phyloP scores from a whole-genome alignment of 2,797 vertebrate species.

The Gastrophryne carolinensis region DNA sequence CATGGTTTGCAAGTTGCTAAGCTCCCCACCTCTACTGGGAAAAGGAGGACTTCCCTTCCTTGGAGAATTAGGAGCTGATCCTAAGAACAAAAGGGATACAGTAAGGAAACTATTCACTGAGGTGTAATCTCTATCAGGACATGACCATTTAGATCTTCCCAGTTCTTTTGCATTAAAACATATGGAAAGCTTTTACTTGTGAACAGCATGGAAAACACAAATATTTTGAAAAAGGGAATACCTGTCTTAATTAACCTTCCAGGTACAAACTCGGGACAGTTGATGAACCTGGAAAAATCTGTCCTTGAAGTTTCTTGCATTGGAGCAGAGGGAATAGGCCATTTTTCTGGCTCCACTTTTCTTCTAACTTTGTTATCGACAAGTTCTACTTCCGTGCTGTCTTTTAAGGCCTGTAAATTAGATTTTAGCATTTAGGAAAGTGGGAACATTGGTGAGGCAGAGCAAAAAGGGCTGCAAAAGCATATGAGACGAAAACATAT shows the following conservation, averaged over 20 bases:
- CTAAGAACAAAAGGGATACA: constrained; percentile 55
- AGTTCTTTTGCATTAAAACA: too few species aligned
- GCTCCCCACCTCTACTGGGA: constrained; percentile 63
- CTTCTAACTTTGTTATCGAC: constrained; percentile 85
- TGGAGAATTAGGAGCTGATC: constrained; percentile 72
- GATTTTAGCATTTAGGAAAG: too few species aligned
- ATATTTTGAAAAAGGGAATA: too few species aligned
- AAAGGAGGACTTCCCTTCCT: constrained; percentile 62
- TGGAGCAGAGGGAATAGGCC: constrained; percentile 83
- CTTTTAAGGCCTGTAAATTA: constrained; percentile 81
- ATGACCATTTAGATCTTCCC: too few species aligned
- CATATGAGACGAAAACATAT: too few species aligned
- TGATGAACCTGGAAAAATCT: constrained; percentile 86
- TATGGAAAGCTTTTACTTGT: too few species aligned
- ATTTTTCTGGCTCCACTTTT: constrained; percentile 86
- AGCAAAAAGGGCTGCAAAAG: too few species aligned
- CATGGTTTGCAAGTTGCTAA: constrained; percentile 62
- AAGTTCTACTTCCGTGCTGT: constrained; percentile 88
- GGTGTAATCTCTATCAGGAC: too few species aligned
- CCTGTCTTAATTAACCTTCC: constrained; percentile 79
- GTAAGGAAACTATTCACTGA: too few species aligned
- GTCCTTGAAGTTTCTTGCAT: constrained; percentile 73
- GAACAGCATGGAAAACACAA: too few species aligned
- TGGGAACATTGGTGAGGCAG: too few species aligned
- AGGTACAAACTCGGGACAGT: constrained; percentile 88